Evolutionary conservation across 2,888 invertebrate species (phyloP), one percentile per base, ranked within the genome.

Genomic region (Epiblema foenella): DNA sequence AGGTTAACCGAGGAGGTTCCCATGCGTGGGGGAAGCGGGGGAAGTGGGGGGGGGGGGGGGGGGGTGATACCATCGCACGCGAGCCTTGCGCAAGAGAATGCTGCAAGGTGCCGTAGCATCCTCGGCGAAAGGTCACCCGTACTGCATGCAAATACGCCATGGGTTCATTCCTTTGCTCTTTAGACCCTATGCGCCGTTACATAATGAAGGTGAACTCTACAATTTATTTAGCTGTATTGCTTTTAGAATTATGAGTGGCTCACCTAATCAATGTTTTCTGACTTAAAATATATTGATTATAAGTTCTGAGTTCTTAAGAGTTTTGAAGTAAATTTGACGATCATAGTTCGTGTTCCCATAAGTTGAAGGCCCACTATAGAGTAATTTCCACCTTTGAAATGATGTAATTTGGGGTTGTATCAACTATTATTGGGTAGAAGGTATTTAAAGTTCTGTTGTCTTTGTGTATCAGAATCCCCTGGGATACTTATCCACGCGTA

Each of bases 61-160:
- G 82, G 83, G 85, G 82, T 81, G 86, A 89, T 87, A 85, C 79
- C 83, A 87, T 86, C 83, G 68, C 69, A 73, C 76, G 76, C 76
- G 85, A 86, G 85, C 83, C 84, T 86, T 86, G 71, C 80, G 79
- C 80, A 74, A 68, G 57, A 58, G 74, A 70, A 72, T 73, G 77
- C 79, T 77, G 85, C 82, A 85, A 90, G 88, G 88, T 89, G 80
- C 77, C 82, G 81, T 73, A 72, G 77, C 88, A 90, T 90, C 89
- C 88, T 88, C 88, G 73, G 78, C 82, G 79, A 93, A 93, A 93
- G 93, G 91, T 93, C 91, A 82, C 64, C 73, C 60, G 68, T 66
- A 39, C 72, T 75, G 75, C 65, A 63, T 69, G 65, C 70, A 69
- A 66, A 69, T 74, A 69, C 67, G 56, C 66, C 42, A 69, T 64